Base-by-base conservation (phyloP, 2,888 invertebrate genomes). In the Phytoseiulus persimilis region DNA sequence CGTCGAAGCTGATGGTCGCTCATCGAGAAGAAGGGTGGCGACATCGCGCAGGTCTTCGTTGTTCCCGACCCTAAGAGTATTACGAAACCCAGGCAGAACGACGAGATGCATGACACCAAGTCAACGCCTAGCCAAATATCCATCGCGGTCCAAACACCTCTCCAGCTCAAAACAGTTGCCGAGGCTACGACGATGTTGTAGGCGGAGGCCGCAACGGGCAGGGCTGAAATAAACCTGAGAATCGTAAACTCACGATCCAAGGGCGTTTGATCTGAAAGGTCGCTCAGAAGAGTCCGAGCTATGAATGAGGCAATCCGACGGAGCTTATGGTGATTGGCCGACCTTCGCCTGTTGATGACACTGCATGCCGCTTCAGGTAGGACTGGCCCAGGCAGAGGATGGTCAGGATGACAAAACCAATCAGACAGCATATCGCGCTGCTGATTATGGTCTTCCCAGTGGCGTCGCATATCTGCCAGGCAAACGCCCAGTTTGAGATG, bases 301-400 rank as follows among this genome's bases (percentile, higher is more conserved):
- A 28, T 28, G 65, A 23, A 65, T 18, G 65, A 18, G 28, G 65
- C 18, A 65, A 65, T 65, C 18, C 23, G 65, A 65, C 23, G 18
- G 65, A 65, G 2, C 2, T 11, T 65, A 28, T 23, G 65, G 28
- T 2, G 5, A 65, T 14, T 28, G 65, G 28, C 28, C 18, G 28
- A 87, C 87, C 87, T n/a, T 87, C 31, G 32, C 87, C 87, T 6
- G 39, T 33, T 23, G 32, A n/a, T 39, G 39, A 39, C 31, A 87
- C 87, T 6, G 87, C 87, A 23, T 87, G 87, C 87, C 39, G 32
- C 87, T 87, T 87, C 87, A 87, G 87, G 28, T 11, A 87, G 33
- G 31, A 87, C 32, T 87, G 87, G 9, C 32, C 31, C 87, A 14
- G 6, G 87, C 87, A n/a, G 0, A 45, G 39, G 5, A 31, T 39